A percentile compares a stretch with the other conserved stretches of the same genome.
phyloP scores from a whole-genome alignment of 2,888 invertebrate genomes.

The Drosophila basisetae region DNA sequence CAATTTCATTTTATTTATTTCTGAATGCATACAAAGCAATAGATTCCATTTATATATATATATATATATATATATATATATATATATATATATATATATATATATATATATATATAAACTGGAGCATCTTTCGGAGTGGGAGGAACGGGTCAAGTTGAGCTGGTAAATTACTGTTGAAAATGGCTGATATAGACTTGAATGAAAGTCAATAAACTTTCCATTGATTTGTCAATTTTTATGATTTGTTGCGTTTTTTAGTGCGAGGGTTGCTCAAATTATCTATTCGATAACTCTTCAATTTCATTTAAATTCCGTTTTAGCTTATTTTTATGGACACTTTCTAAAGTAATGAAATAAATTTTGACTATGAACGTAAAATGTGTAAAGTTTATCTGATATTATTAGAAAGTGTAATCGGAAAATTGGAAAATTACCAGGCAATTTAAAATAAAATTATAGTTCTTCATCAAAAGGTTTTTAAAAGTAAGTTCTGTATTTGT shows the following conservation, averaged over 20 bases:
- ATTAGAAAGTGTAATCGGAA: neutral
- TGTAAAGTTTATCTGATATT: neutral
- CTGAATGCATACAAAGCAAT: slow-evolving; percentile 34
- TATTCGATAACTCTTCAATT: neutral
- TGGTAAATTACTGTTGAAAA: neutral
- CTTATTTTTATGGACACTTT: neutral
- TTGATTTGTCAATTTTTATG: slow-evolving; percentile 15
- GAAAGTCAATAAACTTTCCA: neutral
- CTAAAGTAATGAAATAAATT: neutral
- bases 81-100: neutral
- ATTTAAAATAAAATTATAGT: neutral
- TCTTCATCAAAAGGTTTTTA: neutral
- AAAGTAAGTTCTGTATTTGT: neutral
- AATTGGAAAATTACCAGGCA: too few relatives aligned
- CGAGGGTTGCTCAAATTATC: slow-evolving; percentile 10
- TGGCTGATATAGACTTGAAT: neutral
- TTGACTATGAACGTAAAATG: neutral
- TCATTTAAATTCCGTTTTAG: neutral
- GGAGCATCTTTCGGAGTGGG: neutral
- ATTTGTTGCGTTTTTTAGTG: slow-evolving; percentile 50
- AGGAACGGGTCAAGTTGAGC: neutral
- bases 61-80: neutral
- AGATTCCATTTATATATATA: neutral
- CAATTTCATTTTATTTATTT: slow-evolving; percentile 29
- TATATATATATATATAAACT: neutral